Base-by-base conservation (phyloP, 2,113 vertebrate species). In the Sakesphorus luctuosus region DNA sequence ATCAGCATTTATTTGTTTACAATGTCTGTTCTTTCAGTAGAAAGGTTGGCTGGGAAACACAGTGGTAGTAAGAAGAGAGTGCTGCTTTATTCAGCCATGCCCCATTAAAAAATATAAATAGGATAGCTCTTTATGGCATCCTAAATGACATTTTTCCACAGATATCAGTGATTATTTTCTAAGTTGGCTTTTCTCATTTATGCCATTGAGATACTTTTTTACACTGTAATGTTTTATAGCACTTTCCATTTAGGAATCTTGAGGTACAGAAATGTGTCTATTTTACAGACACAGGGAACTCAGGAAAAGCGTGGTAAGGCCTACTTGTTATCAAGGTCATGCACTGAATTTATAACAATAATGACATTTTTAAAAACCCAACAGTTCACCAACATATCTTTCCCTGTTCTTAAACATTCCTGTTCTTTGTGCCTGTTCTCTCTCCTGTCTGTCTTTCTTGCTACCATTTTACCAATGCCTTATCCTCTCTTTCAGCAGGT, bases 1-100 rank as follows among this genome's bases (percentile, higher is more conserved):
- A 84, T 59, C 92, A 78, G 26, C 72, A 28, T 88, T 93, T 69
- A 66, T 66, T 94, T 80, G 46, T 82, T 93, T 90, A 44, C 21
- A n/a, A 15, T 53, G 36, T 23, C 40, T 84, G 23, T 75, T 79
- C 91, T 88, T 93, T 90, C 63, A 58, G 36, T 35, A 50, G 65
- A 24, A 74, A 94, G 35, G 24, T 86, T 63, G 89, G 35, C 85
- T 92, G 69, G 58, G 84, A 91, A 35, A 58, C 11, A 40, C 38
- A 40, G 35, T 28, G 72, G 40, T 61, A 86, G 28, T 71, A 81
- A 56, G 40, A 40, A 73, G 11, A 83, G 33, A 89, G 35, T 31
- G 13, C 50, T 80, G 81, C 58, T 95, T 87, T 93, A 59, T 52
- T 83, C 65, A 86, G 44, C 68, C 21, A 4, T 73, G 19, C 23